A percentile compares a stretch with the other conserved stretches of the same genome.
Evolutionary conservation across 2,888 invertebrate genomes (phyloP).

Genomic region (Leptopilina syphax): DNA sequence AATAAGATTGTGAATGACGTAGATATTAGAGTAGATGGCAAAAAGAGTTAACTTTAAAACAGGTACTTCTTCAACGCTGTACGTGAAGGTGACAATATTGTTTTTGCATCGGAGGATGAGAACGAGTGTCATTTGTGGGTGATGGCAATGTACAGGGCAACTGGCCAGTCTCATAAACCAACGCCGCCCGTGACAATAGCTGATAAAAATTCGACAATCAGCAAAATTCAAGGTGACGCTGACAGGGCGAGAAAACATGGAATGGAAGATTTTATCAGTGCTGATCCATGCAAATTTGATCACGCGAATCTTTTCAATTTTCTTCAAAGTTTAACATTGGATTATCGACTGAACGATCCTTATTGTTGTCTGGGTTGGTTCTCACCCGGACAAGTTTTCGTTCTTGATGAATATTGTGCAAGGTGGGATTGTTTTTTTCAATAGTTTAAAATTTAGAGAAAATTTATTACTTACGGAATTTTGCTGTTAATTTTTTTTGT

Average conservation of each 20-base stretch:
- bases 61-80: constrained; percentile 99
- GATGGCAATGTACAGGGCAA: constrained; percentile 99
- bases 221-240: constrained; percentile 94
- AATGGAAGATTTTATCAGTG: constrained; percentile 99
- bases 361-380: constrained; percentile 99
- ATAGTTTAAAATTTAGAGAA: neutral
- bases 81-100: constrained; percentile 97
- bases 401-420: constrained; percentile 98
- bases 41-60: constrained; percentile 27
- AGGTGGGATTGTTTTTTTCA: constrained; percentile 72
- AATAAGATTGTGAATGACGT: constrained; percentile 14
- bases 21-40: constrained; percentile 38
- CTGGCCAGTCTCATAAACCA: constrained; percentile 99
- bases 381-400: constrained; percentile 99
- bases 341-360: constrained; percentile 97
- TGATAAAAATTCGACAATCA: constrained; percentile 90
- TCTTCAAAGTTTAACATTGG: constrained; percentile 94
- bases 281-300: constrained; percentile 98
- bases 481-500: neutral
- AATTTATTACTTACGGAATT: constrained; percentile 13
- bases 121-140: constrained; percentile 99
- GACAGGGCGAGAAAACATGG: constrained; percentile 98
- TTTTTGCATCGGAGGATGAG: constrained; percentile 97
- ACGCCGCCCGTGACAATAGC: constrained; percentile 93
- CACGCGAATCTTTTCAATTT: constrained; percentile 95